Evolutionary conservation across 2,797 vertebrate species (phyloP).

Genomic region (Allobates femoralis): DNA sequence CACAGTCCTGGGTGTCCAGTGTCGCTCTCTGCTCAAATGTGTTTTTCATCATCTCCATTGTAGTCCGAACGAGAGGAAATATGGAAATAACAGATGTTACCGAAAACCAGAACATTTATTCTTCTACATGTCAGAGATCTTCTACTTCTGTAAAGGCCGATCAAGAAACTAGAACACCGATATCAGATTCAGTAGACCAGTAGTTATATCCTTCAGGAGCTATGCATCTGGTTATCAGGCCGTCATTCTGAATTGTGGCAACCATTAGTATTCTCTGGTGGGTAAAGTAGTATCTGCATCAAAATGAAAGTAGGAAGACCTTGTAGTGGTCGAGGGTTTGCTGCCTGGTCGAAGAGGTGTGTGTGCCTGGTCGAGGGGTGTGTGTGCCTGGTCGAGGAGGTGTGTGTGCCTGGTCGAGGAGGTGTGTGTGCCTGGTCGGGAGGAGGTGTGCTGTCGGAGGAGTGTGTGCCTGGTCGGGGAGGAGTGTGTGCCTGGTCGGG

Average conservation of each 20-base stretch:
- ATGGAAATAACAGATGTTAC: constrained; percentile 56
- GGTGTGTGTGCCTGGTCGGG: too few relatives aligned
- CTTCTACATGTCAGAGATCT: not conserved
- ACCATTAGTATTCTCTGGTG: not conserved
- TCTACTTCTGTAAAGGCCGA: not conserved
- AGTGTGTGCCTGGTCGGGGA: too few relatives aligned
- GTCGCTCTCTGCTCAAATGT: constrained; percentile 25
- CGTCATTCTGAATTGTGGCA: not conserved
- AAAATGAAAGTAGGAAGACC: not conserved
- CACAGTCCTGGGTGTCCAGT: constrained; percentile 16
- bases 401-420: too few relatives aligned
- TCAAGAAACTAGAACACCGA: not conserved
- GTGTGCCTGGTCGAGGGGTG: too few relatives aligned
- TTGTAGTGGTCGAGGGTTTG: too few relatives aligned
- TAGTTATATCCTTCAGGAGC: not conserved
- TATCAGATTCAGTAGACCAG: not conserved
- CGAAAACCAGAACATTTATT: not conserved
- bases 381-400: too few relatives aligned
- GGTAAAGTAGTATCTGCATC: not conserved
- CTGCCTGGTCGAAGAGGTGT: too few relatives aligned
- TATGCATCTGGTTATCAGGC: not conserved
- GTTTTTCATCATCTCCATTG: constrained; percentile 42
- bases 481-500: too few relatives aligned
- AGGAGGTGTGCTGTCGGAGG: too few relatives aligned
- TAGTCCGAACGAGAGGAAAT: not conserved